Percentiles rank a stretch among this genome's conserved stretches.
Conservation (phyloP, 2,113 vertebrate genomes). For the Thunnus thynnus region DNA sequence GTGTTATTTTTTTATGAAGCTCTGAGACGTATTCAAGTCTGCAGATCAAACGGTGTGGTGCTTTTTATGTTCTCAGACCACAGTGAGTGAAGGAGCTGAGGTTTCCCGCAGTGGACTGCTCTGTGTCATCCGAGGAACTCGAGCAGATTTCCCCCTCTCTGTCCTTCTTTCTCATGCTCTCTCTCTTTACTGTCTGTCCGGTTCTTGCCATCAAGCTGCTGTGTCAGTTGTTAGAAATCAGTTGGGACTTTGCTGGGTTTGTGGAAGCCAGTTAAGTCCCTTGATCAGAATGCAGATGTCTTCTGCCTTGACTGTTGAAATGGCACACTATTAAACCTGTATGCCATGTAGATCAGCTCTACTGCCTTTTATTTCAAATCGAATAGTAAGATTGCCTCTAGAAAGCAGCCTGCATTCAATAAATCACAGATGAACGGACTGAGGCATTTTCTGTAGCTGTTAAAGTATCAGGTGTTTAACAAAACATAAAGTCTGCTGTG, state of each 20-base stretch:
- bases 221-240: constrained; percentile 49
- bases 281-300: constrained; percentile 48
- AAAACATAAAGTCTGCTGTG: constrained; percentile 48
- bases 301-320: constrained; percentile 47
- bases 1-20: constrained; percentile 64
- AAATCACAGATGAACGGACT: constrained; percentile 8
- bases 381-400: not conserved
- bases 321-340: constrained; percentile 26
- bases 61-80: constrained; percentile 78
- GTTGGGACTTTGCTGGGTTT: constrained; percentile 20
- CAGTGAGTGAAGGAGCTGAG: constrained; percentile 71
- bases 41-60: constrained; percentile 77
- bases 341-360: constrained; percentile 7
- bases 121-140: constrained; percentile 66
- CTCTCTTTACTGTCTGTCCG: constrained; percentile 33
- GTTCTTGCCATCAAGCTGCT: constrained; percentile 37
- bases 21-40: constrained; percentile 72
- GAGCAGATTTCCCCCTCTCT: constrained; percentile 41
- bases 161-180: constrained; percentile 21
- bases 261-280: constrained; percentile 37
- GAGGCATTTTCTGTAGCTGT: constrained; percentile 23
- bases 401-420: not conserved
- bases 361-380: constrained; percentile 19
- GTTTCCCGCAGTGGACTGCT: constrained; percentile 75
- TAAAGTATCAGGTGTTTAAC: constrained; percentile 63